Percentiles rank a stretch among this genome's conserved stretches.
Conservation (phyloP, 2,797 vertebrate species). For the Falco biarmicus region DNA sequence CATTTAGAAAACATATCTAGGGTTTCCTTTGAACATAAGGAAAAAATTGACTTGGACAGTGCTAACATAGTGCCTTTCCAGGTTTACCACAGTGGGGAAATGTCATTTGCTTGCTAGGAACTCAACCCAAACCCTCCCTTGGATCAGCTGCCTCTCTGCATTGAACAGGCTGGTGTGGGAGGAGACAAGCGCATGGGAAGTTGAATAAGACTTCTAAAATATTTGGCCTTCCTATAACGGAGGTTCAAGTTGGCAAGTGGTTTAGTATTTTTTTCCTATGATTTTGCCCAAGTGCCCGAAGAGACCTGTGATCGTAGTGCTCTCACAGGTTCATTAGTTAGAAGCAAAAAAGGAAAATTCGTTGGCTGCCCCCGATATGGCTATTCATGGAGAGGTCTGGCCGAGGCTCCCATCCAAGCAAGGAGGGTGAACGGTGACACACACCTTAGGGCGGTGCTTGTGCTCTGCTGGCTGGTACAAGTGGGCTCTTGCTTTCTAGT, state of each 20-base stretch:
- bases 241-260: not conserved
- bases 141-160: not conserved
- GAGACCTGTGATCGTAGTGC: not conserved
- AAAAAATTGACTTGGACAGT: conserved; percentile 36
- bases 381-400: not conserved
- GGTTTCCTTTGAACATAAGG: conserved; percentile 58
- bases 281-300: not conserved
- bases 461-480: not conserved
- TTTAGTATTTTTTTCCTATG: not conserved
- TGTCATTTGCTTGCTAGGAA: conserved; percentile 23
- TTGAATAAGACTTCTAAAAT: not conserved
- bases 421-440: not conserved
- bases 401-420: not conserved
- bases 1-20: conserved; percentile 44
- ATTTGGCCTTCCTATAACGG: not conserved
- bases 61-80: not conserved
- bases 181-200: not conserved
- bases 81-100: not conserved
- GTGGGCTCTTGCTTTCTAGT: not conserved
- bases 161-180: not conserved
- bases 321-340: not conserved
- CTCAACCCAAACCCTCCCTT: not conserved
- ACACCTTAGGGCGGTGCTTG: too few relatives aligned
- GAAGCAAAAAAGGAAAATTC: not conserved
- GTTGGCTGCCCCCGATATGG: not conserved